Base-by-base conservation (phyloP, 2,888 invertebrate species). In the Temnothorax rugatulus region DNA sequence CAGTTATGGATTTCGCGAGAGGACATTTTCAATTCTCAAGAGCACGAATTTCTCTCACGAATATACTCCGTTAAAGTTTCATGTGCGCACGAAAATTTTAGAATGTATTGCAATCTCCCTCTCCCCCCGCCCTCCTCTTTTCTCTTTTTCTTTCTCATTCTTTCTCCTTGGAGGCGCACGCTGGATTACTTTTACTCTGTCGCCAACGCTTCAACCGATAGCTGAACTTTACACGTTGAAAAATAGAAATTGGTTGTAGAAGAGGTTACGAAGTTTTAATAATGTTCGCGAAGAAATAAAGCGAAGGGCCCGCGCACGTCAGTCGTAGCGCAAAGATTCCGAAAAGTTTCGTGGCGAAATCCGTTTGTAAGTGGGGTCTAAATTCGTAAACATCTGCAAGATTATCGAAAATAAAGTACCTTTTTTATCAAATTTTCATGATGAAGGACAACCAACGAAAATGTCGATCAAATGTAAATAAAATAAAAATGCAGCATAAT, bases 241-340 rank as follows among this genome's bases (percentile, higher is more conserved):
- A 64, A 59, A 52, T 82, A 79, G 82, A 87, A 85, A 79, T 83
- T 77, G 69, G 77, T 77, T 69, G 71, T 69, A 77, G 50, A 75
- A 71, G 77, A 77, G 54, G 54, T 77, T 66, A 44, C 71, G 34
- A 38, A 68, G 75, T 68, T 83, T 86, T 81, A 81, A 85, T 79
- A 76, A 82, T 59, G 59, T 57, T 64, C 77, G 47, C 76, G 59
- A 85, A 85, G 76, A 66, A 81, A 68, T 71, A 76, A 83, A 41
- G 50, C 18, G 34, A 57, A 38, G 34, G 15, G 47, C n/a, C 54
- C 29, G 71, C 57, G 29, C 57, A 71, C 71, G 71, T 57, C 77
- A 71, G 57, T 69, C 38, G 71, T 71, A 29, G 4, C 15, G 71
- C 15, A 69, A 52, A 76, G 38, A 38, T 66, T 76, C 38, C 38